phyloP scores from a whole-genome alignment of 2,888 invertebrate species.

The Dryadula phaetusa region DNA sequence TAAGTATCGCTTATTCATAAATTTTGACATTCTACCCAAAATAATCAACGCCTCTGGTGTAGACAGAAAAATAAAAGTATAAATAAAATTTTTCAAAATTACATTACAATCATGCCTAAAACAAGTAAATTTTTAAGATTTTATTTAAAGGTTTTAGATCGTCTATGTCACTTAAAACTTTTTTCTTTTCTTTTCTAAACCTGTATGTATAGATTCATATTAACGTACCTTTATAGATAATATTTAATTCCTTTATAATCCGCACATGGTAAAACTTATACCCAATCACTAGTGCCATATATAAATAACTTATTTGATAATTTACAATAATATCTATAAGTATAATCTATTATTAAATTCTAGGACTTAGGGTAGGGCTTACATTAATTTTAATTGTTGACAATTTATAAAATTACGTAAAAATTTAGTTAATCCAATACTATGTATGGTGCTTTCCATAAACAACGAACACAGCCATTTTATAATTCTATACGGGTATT shows the following conservation, averaged over 20 bases:
- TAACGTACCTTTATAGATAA: background rate
- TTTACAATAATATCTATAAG: constrained; percentile 4
- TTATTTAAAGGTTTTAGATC: no score
- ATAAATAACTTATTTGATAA: background rate
- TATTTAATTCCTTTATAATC: background rate
- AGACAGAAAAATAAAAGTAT: no score
- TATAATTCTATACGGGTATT: constrained; percentile 64
- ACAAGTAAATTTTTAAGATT: no score
- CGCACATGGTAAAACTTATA: no score
- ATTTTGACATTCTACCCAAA: no score
- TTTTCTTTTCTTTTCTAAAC: no score
- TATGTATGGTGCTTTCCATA: constrained; percentile 75
- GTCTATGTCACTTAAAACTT: no score
- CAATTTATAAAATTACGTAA: constrained; percentile 44
- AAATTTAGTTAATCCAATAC: constrained; percentile 51
- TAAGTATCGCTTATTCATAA: no score
- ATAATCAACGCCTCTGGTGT: no score
- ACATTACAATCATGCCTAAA: no score
- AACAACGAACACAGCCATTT: constrained; percentile 82
- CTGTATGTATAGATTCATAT: no score
- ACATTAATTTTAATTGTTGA: constrained; percentile 22
- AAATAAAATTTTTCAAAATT: no score
- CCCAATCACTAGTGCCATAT: background rate
- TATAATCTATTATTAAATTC: constrained; percentile 20
- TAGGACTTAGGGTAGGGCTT: constrained; percentile 27